A percentile compares a stretch with the other conserved stretches of the same genome.
phyloP scores from a whole-genome alignment of 2,888 invertebrate genomes.

The Bursaphelenchus okinawaensis region DNA sequence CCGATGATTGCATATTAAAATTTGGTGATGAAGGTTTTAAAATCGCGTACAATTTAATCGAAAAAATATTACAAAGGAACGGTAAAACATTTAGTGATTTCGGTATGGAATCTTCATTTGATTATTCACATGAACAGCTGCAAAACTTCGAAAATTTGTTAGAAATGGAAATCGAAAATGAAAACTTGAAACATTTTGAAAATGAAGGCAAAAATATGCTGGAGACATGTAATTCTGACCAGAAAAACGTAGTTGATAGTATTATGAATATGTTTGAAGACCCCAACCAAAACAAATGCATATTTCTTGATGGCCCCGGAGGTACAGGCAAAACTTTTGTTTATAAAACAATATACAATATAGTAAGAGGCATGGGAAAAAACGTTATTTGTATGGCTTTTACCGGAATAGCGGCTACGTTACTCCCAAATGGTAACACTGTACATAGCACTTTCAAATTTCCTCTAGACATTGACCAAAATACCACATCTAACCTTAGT shows the following conservation, averaged over 20 bases:
- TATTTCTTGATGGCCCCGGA: constrained; percentile 59
- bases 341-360: constrained; percentile 39
- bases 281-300: constrained; percentile 11
- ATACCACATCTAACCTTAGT: constrained; percentile 20
- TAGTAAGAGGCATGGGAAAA: constrained; percentile 19
- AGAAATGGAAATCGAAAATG: constrained; percentile 9
- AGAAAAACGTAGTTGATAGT: constrained; percentile 5
- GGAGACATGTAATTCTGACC: constrained; percentile 13
- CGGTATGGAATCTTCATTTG: background rate
- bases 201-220: no score
- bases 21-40: constrained; percentile 12
- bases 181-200: no score
- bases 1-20: constrained; percentile 16
- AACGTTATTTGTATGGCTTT: constrained; percentile 16
- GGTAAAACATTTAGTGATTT: constrained; percentile 11
- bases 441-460: constrained; percentile 24
- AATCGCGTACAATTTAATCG: constrained; percentile 18
- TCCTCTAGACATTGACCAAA: constrained; percentile 16
- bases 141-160: no score
- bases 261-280: constrained; percentile 16
- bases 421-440: constrained; percentile 25
- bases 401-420: constrained; percentile 22
- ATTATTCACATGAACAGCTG: no score
- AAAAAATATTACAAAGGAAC: constrained; percentile 16
- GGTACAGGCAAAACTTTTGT: constrained; percentile 60